Conservation (phyloP, 2,797 vertebrate genomes). For the Typhlichthys eigenmanni region DNA sequence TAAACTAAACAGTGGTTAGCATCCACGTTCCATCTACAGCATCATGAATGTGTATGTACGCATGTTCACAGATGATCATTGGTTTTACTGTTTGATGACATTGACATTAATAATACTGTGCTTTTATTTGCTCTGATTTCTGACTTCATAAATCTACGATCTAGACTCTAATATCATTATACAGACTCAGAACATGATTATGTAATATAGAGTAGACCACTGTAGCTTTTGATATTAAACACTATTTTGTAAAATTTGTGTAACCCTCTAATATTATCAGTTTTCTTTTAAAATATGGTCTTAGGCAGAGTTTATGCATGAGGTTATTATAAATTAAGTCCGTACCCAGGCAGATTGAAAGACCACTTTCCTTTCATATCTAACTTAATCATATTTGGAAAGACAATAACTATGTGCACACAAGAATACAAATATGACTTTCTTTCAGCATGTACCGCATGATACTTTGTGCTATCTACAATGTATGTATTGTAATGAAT, state of each 20-base stretch:
- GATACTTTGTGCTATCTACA: conserved; percentile 53
- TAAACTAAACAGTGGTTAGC: conserved; percentile 8
- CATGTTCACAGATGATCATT: conserved; percentile 38
- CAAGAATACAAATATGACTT: background rate
- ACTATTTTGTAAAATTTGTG: conserved; percentile 10
- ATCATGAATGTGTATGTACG: conserved; percentile 60
- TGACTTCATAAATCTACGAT: background rate
- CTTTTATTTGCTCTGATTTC: background rate
- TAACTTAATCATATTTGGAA: conserved; percentile 18
- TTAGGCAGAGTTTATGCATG: conserved; percentile 27
- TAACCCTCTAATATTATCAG: background rate
- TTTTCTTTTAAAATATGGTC: conserved; percentile 5
- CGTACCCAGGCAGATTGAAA: background rate
- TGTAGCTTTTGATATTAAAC: background rate
- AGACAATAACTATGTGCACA: conserved; percentile 10
- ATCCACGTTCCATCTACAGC: conserved; percentile 38
- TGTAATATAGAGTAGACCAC: background rate
- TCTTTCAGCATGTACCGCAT: conserved; percentile 58
- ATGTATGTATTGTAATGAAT: conserved; percentile 36
- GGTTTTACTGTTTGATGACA: background rate
- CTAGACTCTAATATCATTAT: background rate
- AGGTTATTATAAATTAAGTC: conserved; percentile 13
- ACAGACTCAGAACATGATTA: background rate
- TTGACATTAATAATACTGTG: background rate
- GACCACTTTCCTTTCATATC: background rate